Evolutionary conservation across 2,113 vertebrate genomes (phyloP).

Genomic region (Python bivittatus): DNA sequence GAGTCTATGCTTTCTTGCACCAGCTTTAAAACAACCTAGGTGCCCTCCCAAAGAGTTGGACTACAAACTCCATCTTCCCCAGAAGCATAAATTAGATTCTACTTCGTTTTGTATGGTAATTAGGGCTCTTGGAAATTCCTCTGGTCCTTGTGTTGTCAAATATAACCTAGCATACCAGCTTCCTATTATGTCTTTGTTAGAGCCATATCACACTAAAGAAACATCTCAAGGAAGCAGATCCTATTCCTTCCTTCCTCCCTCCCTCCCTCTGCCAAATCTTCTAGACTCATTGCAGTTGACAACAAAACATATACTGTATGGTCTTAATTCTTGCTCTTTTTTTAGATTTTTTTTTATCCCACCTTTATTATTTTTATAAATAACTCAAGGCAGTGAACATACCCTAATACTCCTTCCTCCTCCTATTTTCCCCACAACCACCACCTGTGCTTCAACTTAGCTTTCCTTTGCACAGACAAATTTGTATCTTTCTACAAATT

Average conservation of each 20-base stretch:
- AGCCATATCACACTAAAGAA: not conserved
- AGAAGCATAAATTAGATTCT: not conserved
- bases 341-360: too few species aligned
- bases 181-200: not conserved
- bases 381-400: too few species aligned
- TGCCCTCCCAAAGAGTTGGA: not conserved
- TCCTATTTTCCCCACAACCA: too few species aligned
- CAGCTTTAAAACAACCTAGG: not conserved
- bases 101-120: slow-evolving; percentile 17
- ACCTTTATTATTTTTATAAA: too few species aligned
- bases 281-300: too few species aligned
- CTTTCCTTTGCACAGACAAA: too few species aligned
- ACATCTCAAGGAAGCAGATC: not conserved
- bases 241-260: not conserved
- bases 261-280: too few species aligned
- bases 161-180: not conserved
- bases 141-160: not conserved
- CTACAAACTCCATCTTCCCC: not conserved
- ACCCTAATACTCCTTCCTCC: too few species aligned
- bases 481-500: too few species aligned
- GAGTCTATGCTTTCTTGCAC: not conserved
- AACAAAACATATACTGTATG: too few species aligned
- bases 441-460: too few species aligned
- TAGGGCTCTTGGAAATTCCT: not conserved
- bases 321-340: too few species aligned